phyloP scores from a whole-genome alignment of 2,888 invertebrate genomes.

The Polymixis flavicincta region DNA sequence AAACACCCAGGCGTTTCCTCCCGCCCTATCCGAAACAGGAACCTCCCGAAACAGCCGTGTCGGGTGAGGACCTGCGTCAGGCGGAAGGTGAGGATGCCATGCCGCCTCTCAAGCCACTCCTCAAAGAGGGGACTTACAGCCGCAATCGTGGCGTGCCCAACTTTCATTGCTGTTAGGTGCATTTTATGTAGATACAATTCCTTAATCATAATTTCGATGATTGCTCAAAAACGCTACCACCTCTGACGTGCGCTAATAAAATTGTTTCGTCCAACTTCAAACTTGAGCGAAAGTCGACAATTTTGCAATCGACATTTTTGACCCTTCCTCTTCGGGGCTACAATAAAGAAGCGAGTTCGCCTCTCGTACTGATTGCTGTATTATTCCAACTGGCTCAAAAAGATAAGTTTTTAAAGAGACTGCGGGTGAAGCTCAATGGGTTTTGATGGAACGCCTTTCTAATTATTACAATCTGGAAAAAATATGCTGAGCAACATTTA shows the following conservation, averaged over 20 bases:
- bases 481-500: not conserved
- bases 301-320: conserved; percentile 64
- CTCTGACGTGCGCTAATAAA: conserved; percentile 10
- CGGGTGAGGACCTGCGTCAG: no score
- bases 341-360: conserved; percentile 48
- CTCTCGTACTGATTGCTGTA: conserved; percentile 51
- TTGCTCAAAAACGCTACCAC: conserved; percentile 13
- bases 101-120: no score
- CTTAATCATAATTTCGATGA: not conserved
- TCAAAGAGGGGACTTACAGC: no score
- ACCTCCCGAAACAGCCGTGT: no score
- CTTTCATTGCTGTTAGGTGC: not conserved
- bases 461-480: not conserved
- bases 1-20: no score
- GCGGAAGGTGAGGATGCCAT: no score
- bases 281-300: conserved; percentile 63
- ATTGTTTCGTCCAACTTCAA: conserved; percentile 52
- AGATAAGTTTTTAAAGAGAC: conserved; percentile 45
- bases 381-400: conserved; percentile 31
- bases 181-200: no score
- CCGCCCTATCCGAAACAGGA: no score
- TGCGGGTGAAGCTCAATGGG: conserved; percentile 3
- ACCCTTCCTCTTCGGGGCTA: conserved; percentile 56
- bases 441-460: conserved; percentile 16
- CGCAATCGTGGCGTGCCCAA: no score